phyloP scores from a whole-genome alignment of 2,113 vertebrate species.

The Callospermophilus lateralis region DNA sequence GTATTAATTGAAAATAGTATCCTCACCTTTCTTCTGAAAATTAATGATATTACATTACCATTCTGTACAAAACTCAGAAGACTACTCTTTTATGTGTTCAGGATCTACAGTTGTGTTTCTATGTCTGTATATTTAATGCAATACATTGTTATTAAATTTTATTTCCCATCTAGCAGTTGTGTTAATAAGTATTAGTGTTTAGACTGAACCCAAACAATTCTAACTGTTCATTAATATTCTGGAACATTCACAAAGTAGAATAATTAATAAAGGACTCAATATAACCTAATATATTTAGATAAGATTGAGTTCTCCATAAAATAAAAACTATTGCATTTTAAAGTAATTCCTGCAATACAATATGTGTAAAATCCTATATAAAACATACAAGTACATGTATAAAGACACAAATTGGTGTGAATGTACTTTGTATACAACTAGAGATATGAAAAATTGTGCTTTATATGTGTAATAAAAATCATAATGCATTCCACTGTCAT shows the following conservation, averaged over 20 bases:
- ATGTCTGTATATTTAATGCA: neutral
- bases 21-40: neutral
- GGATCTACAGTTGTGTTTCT: neutral
- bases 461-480: too few relatives aligned
- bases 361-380: neutral
- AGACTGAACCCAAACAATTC: neutral
- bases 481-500: too few relatives aligned
- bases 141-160: neutral
- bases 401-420: too few relatives aligned
- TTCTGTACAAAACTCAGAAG: neutral
- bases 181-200: neutral
- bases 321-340: slow-evolving; percentile 27
- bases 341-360: neutral
- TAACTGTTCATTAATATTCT: neutral
- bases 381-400: neutral
- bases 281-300: neutral
- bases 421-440: too few relatives aligned
- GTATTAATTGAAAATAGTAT: neutral
- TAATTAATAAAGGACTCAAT: neutral
- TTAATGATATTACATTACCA: neutral
- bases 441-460: too few relatives aligned
- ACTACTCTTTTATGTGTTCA: neutral
- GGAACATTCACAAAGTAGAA: neutral
- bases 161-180: neutral
- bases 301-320: slow-evolving; percentile 12